Evolutionary conservation across 2,113 vertebrate genomes (phyloP).

Genomic region (Halcyon senegalensis): DNA sequence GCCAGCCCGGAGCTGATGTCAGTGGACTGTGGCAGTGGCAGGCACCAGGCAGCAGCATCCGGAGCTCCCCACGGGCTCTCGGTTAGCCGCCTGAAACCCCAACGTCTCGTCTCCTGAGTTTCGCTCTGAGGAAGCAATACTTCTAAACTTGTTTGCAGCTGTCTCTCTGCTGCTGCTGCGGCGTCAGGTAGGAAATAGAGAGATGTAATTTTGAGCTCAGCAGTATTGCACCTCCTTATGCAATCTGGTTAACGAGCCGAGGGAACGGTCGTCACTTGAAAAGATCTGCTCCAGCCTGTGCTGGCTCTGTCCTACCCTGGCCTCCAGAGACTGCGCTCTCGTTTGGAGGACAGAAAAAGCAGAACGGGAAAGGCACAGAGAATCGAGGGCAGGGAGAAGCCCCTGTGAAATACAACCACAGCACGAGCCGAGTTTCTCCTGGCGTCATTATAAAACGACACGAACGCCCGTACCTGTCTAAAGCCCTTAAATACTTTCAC

Average conservation of each 20-base stretch:
- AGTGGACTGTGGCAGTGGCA: rapidly evolving
- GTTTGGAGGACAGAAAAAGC: not conserved
- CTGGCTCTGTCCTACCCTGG: not conserved
- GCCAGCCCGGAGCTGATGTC: rapidly evolving
- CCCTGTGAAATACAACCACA: not conserved
- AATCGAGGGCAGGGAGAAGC: not conserved
- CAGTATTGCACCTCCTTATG: not conserved
- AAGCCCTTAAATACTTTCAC: not conserved
- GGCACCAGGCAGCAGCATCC: not conserved
- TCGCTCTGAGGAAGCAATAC: not conserved
- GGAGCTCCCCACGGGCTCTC: not conserved
- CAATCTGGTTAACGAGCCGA: not conserved
- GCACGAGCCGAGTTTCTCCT: rapidly evolving
- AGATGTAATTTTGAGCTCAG: not conserved
- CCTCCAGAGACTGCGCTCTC: rapidly evolving
- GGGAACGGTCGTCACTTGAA: not conserved
- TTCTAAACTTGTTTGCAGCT: not conserved
- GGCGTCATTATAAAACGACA: not conserved
- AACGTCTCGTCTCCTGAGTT: not conserved
- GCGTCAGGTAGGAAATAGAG: not conserved
- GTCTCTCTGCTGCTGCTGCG: not conserved
- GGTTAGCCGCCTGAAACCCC: not conserved
- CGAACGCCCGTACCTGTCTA: not conserved
- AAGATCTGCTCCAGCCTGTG: not conserved
- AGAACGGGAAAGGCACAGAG: not conserved